A percentile compares a stretch with the other conserved stretches of the same genome.
Conservation (phyloP, 2,888 invertebrate genomes). For the Poecilus cupreus region DNA sequence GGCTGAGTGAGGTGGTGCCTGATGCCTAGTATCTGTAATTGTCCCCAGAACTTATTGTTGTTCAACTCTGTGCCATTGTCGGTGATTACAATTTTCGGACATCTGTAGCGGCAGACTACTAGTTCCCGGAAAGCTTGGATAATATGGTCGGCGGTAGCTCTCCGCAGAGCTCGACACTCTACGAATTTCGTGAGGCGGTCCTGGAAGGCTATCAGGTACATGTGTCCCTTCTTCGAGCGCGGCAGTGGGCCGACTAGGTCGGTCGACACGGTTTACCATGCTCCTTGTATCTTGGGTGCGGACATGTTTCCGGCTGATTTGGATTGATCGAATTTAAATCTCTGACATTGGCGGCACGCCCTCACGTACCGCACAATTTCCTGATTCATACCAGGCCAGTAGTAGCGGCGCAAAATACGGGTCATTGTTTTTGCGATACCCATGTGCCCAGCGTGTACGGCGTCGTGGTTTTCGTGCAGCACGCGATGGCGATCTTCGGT, state of each 20-base stretch:
- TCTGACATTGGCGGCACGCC: conserved; percentile 63
- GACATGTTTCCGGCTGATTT: conserved; percentile 29
- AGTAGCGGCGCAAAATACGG: conserved; percentile 54
- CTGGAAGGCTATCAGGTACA: conserved; percentile 45
- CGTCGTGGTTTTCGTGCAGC: conserved; percentile 50
- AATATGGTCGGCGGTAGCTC: conserved; percentile 59
- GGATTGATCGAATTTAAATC: conserved; percentile 61
- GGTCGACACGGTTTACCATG: conserved; percentile 55
- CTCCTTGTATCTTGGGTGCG: conserved; percentile 9
- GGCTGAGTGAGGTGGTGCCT: conserved; percentile 61
- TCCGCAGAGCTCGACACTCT: conserved; percentile 61
- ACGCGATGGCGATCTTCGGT: neutral
- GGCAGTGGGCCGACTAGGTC: conserved; percentile 63
- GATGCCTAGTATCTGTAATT: neutral
- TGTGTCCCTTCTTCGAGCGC: neutral
- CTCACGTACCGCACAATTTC: conserved; percentile 56
- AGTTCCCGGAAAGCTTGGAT: neutral
- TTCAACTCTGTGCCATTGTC: conserved; percentile 29
- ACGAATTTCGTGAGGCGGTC: conserved; percentile 64
- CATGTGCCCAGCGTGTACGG: conserved; percentile 58
- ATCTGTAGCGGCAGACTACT: conserved; percentile 33
- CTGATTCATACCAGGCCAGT: conserved; percentile 61
- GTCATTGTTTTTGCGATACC: conserved; percentile 60
- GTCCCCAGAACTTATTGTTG: neutral
- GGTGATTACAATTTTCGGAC: conserved; percentile 39